phyloP scores from a whole-genome alignment of 2,888 invertebrate genomes.

The Resseliella maxima region DNA sequence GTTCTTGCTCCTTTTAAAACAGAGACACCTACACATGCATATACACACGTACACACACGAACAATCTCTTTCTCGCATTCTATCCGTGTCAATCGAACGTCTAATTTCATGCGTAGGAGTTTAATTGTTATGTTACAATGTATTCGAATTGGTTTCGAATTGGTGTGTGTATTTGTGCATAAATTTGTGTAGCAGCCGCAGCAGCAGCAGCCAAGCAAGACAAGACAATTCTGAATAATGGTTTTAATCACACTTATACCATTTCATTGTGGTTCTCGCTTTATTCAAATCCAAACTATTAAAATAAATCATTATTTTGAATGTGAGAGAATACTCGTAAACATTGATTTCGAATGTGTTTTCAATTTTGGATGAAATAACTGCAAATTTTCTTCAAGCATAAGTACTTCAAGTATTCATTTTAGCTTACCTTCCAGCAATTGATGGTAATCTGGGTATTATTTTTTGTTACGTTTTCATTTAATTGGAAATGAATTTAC shows the following conservation, averaged over 20 bases:
- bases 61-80: too few relatives aligned
- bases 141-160: not conserved
- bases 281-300: constrained; percentile 21
- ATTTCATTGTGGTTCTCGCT: not conserved
- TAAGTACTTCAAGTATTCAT: not conserved
- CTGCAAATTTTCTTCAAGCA: not conserved
- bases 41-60: too few relatives aligned
- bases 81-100: constrained; percentile 31
- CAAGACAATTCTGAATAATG: constrained; percentile 37
- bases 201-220: not conserved
- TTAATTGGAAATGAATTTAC: constrained; percentile 7
- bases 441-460: not conserved
- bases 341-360: not conserved
- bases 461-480: not conserved
- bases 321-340: not conserved
- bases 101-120: constrained; percentile 16
- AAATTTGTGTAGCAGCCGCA: not conserved
- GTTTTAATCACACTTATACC: not conserved
- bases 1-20: too few relatives aligned
- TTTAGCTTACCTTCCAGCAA: not conserved
- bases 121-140: constrained; percentile 6
- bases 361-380: not conserved
- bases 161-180: not conserved
- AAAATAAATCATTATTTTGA: constrained; percentile 33
- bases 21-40: too few relatives aligned